Base-by-base conservation (phyloP, 2,888 invertebrate species). In the Harmothoe impar region DNA sequence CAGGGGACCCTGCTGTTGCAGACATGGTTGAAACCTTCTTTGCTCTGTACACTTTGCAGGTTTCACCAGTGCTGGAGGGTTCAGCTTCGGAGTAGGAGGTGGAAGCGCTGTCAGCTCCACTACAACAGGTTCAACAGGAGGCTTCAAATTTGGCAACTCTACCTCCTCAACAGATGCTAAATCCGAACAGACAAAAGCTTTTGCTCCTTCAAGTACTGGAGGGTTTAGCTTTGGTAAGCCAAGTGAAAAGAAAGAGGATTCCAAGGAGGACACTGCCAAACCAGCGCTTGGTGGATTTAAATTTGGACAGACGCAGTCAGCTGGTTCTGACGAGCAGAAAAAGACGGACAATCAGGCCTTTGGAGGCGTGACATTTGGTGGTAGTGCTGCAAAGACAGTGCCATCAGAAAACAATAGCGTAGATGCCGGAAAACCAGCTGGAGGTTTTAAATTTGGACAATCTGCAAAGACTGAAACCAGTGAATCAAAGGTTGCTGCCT, bases 51-150 rank as follows among this genome's bases (percentile, higher is more conserved):
- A 43, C 10, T 7, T 43, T 43, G 25, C 31, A 89, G 89, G 81
- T 15, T 91, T 91, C 84, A 84, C 72, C 54, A 81, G 81, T 52
- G 25, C 89, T 72, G 90, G 90, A 31, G 90, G 90, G 7, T 90
- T 90, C 68, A 86, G 62, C 25, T 90, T 90, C 52, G 90, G 90
- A 29, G 62, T 62, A 29, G 43, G 43, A 3, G 29, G 62, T 62
- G 56, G 33, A 17, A 89, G 33, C 25, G 35, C 68, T 10, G n/a
- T n/a, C n/a, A n/a, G n/a, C n/a, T 33, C 62, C 0, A 33, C 89
- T 1, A 23, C 51, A n/a, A 20, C 68, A 3, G 20, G 35, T n/a
- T 29, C 89, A 89, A 51, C 77, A 68, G 33, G 35, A 43, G 81
- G 81, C 10, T 81, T 81, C 81, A 81, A 25, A 1, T 81, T 81